Evolutionary conservation across 2,888 invertebrate species (phyloP).

Genomic region (Plagodis dolabraria): DNA sequence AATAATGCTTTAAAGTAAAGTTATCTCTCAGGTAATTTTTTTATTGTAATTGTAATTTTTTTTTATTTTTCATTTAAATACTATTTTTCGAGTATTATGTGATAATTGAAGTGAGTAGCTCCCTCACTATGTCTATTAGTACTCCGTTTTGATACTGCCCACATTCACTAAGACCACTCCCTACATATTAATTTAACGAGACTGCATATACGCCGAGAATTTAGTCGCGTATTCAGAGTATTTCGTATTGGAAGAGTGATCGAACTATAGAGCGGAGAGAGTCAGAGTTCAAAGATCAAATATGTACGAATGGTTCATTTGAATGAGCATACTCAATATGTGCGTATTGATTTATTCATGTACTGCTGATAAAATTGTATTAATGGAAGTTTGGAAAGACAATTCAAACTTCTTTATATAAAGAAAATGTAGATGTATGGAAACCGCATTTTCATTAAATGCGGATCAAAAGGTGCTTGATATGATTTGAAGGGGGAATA

Average conservation of each 20-base stretch:
- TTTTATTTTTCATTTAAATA: too few species aligned
- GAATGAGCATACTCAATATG: neutral
- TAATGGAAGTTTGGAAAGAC: too few species aligned
- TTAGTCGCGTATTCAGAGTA: conserved; percentile 31
- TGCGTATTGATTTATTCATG: neutral
- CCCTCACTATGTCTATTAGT: conserved; percentile 25
- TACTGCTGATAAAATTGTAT: too few species aligned
- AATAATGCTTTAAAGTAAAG: too few species aligned
- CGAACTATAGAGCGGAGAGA: conserved; percentile 1
- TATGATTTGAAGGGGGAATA: conserved; percentile 21
- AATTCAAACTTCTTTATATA: conserved; percentile 62
- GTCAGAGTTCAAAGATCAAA: conserved; percentile 13
- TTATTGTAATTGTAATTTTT: too few species aligned
- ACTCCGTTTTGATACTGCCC: conserved; percentile 77
- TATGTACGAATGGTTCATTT: conserved; percentile 1
- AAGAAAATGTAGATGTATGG: conserved; percentile 32
- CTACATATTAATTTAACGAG: conserved; percentile 74
- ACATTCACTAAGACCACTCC: conserved; percentile 69
- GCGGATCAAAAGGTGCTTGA: conserved; percentile 31
- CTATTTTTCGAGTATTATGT: too few species aligned
- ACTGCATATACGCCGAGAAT: conserved; percentile 25
- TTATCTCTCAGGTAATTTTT: too few species aligned
- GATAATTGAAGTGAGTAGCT: neutral
- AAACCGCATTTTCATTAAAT: conserved; percentile 38
- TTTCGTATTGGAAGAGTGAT: conserved; percentile 23